Evolutionary conservation across 2,797 vertebrate species (phyloP), one percentile per base, ranked within the genome.

Genomic region (Melanotaenia parkinsoni): DNA sequence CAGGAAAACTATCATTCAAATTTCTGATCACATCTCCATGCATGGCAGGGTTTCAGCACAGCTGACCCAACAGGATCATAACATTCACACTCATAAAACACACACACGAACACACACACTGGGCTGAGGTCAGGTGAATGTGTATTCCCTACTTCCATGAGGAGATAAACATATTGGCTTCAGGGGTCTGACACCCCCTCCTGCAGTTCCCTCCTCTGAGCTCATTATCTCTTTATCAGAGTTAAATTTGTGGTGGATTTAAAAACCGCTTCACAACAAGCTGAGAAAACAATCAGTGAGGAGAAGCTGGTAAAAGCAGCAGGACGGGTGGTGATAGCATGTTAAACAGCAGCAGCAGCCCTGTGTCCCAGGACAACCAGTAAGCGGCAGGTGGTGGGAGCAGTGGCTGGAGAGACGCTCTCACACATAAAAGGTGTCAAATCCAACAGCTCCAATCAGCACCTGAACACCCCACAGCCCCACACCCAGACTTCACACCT

Each of bases 401-500:
- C 67, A 3, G 59, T 0, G 38, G 63, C 69, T 54, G 35, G 38
- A 58, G 4, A 51, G 58, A 56, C 43, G 22, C 63, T 16, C 22
- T 63, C 58, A 67, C 47, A 57, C 16, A 3, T 53, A 18, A 32
- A 20, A 58, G 37, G 74, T 77, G 81, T 74, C 7, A 81, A 83
- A 83, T 43, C 58, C 56, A 38, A 73, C 82, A 74, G 63, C 71
- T 64, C 1, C 67, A 4, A 26, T 11, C 76, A 74, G 53, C 75
- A 70, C 77, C 74, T 82, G 73, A 80, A 65, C 38, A 58, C 40
- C 67, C 38, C 0, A 3, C 9, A 24, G 12, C 51, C 40, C 10
- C 37, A 60, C 30, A 56, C n/a, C n/a, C 60, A 68, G 69, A 61
- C 70, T 67, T 80, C 77, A 80, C 82, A 76, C 79, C 67, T 74